Evolutionary conservation across 2,888 invertebrate species (phyloP).

Genomic region (Osedax frankpressi): DNA sequence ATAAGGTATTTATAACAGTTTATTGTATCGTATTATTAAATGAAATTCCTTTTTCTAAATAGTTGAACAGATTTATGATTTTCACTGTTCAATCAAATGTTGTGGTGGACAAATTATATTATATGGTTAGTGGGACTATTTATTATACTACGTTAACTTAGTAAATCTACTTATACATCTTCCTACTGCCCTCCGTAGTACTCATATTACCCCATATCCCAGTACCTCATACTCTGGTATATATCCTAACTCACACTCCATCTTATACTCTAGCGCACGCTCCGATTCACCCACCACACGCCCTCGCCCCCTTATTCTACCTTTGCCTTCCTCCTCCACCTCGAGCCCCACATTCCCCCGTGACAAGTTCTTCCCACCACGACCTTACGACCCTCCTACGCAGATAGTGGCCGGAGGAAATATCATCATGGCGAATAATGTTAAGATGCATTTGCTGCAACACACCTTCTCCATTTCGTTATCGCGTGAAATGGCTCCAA

Average conservation of each 20-base stretch:
- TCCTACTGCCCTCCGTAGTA: too few species aligned
- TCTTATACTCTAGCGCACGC: too few species aligned
- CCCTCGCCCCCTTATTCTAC: background rate
- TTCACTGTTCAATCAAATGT: slow-evolving; percentile 85
- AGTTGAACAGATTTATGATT: slow-evolving; percentile 85
- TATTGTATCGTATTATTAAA: too few species aligned
- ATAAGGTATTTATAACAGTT: too few species aligned
- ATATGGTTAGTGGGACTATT: slow-evolving; percentile 57
- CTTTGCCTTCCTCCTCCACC: background rate
- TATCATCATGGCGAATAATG: slow-evolving; percentile 68
- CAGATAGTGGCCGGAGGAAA: slow-evolving; percentile 77
- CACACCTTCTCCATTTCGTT: slow-evolving; percentile 51
- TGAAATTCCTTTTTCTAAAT: too few species aligned
- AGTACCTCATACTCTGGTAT: too few species aligned
- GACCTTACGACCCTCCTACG: background rate
- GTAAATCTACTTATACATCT: too few species aligned
- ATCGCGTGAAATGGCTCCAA: slow-evolving; percentile 61
- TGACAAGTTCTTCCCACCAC: background rate
- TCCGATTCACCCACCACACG: too few species aligned
- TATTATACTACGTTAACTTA: too few species aligned
- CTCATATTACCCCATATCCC: too few species aligned
- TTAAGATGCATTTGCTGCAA: slow-evolving; percentile 56
- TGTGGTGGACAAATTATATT: slow-evolving; percentile 74
- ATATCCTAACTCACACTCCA: too few species aligned
- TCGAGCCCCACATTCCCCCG: background rate